Evolutionary conservation across 2,797 vertebrate genomes (phyloP).

Genomic region (Sus cebifrons): DNA sequence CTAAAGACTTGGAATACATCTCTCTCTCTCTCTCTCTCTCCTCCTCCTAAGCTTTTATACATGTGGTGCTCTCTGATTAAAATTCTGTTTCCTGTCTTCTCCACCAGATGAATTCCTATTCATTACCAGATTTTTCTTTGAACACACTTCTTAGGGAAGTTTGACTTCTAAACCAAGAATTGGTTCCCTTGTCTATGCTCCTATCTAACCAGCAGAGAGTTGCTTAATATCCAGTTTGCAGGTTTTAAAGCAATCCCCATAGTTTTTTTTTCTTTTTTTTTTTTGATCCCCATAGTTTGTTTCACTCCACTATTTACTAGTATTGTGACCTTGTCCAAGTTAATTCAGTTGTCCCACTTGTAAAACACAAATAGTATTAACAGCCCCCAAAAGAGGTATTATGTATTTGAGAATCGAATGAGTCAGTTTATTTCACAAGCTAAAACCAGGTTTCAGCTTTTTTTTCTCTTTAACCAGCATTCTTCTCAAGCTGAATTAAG

Average conservation of each 20-base stretch:
- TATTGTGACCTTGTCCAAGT: background rate
- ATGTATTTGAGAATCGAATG: slow-evolving; percentile 50
- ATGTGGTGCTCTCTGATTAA: background rate
- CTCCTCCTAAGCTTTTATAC: background rate
- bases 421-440: slow-evolving; percentile 1
- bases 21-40: background rate
- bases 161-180: background rate
- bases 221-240: background rate
- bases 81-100: background rate
- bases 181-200: background rate
- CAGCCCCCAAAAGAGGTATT: background rate
- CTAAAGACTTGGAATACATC: background rate
- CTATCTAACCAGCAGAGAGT: background rate
- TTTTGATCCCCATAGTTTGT: background rate
- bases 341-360: background rate
- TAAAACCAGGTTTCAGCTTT: background rate
- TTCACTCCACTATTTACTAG: background rate
- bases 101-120: background rate
- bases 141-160: background rate
- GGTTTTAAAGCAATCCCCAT: background rate
- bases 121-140: slow-evolving; percentile 3
- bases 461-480: background rate
- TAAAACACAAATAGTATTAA: slow-evolving; percentile 42
- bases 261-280: background rate
- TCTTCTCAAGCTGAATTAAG: background rate